phyloP scores from a whole-genome alignment of 2,888 invertebrate species.

The Drosophila rellima region DNA sequence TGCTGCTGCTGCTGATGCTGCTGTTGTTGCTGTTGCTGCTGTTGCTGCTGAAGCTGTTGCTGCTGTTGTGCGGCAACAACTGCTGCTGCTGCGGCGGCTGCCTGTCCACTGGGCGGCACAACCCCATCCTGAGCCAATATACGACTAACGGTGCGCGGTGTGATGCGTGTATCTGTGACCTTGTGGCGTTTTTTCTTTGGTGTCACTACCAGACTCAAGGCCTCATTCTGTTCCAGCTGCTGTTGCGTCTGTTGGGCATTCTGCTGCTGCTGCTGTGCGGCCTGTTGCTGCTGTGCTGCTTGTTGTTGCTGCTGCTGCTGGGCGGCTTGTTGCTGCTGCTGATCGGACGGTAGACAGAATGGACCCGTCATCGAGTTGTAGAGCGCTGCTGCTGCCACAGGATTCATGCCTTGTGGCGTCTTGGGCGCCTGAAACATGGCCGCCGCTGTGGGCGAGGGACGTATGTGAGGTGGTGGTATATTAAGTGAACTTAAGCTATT shows the following conservation, averaged over 20 bases:
- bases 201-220: slow-evolving; percentile 96
- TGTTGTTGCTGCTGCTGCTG: slow-evolving; percentile 88
- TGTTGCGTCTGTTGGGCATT: slow-evolving; percentile 87
- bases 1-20: slow-evolving; percentile 57
- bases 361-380: slow-evolving; percentile 89
- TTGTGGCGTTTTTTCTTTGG: slow-evolving; percentile 99
- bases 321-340: slow-evolving; percentile 88
- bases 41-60: slow-evolving; percentile 85
- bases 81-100: slow-evolving; percentile 54
- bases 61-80: slow-evolving; percentile 85
- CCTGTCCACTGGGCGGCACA: slow-evolving; percentile 87
- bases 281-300: slow-evolving; percentile 88
- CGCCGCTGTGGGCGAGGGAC: slow-evolving; percentile 90
- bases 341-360: slow-evolving; percentile 88
- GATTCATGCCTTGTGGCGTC: slow-evolving; percentile 89
- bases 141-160: slow-evolving; percentile 95
- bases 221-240: slow-evolving; percentile 95
- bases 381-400: slow-evolving; percentile 88
- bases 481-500: slow-evolving; percentile 87
- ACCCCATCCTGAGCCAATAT: slow-evolving; percentile 93
- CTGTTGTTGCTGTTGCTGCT: slow-evolving; percentile 57
- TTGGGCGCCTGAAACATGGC: slow-evolving; percentile 94
- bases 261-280: slow-evolving; percentile 87
- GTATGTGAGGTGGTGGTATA: slow-evolving; percentile 89
- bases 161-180: slow-evolving; percentile 97